Percentiles rank a stretch among this genome's conserved stretches.
Evolutionary conservation across 2,113 vertebrate species (phyloP).

Genomic region (Lepus europaeus): DNA sequence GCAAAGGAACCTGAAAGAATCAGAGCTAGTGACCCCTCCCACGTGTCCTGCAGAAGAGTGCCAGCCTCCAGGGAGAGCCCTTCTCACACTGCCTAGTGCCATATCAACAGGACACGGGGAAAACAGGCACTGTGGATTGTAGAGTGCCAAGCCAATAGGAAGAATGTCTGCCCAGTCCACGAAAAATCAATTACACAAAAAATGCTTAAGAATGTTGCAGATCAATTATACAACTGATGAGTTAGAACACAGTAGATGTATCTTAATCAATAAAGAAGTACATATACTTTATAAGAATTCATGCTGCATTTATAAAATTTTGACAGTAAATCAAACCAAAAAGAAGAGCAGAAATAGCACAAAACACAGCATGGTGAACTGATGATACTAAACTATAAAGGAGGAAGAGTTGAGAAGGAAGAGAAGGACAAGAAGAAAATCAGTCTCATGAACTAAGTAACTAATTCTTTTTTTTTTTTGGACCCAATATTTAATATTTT

Average conservation of each 20-base stretch:
- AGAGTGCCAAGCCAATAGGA: no score
- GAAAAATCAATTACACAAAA: constrained; percentile 8
- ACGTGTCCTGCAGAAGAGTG: not conserved
- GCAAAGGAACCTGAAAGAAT: not conserved
- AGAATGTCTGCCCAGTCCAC: not conserved
- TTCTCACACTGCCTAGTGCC: not conserved
- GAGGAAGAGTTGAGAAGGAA: not conserved
- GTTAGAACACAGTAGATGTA: not conserved
- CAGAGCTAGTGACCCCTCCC: not conserved
- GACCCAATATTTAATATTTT: no score
- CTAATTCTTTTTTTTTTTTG: not conserved
- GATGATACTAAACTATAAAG: constrained; percentile 8
- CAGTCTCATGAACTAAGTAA: not conserved
- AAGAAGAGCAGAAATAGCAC: constrained; percentile 17
- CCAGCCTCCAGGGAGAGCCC: not conserved
- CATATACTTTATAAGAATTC: not conserved
- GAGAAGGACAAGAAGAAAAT: not conserved
- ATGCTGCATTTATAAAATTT: constrained; percentile 30
- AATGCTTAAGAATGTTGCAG: not conserved
- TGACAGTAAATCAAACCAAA: constrained; percentile 36
- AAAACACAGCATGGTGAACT: not conserved
- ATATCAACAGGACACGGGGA: accelerated
- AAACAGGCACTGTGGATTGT: no score
- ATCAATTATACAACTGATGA: not conserved
- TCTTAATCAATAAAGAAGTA: not conserved